phyloP scores from a whole-genome alignment of 1,140 invertebrate species.

The Drosophila leontia region DNA sequence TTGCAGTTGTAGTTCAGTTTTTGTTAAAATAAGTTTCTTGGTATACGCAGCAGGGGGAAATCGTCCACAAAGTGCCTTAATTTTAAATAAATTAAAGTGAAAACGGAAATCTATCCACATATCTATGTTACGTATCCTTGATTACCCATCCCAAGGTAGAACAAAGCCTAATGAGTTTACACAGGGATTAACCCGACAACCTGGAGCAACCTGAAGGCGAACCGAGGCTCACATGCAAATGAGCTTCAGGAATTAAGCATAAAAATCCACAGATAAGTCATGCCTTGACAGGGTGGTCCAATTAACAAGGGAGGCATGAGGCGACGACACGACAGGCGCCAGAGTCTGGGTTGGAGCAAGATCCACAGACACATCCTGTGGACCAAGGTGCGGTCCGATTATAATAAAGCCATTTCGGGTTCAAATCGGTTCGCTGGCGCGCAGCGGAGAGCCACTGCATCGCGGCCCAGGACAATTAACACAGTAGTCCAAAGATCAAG shows the following conservation, averaged over 20 bases:
- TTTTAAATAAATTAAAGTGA: not conserved
- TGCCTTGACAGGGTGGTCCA: slow-evolving; percentile 71
- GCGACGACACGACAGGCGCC: slow-evolving; percentile 52
- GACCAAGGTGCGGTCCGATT: slow-evolving; percentile 10
- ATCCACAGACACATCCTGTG: slow-evolving; percentile 52
- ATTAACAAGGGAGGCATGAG: slow-evolving; percentile 59
- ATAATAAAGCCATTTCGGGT: slow-evolving; percentile 82
- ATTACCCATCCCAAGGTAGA: slow-evolving; percentile 1
- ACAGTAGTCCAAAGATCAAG: slow-evolving; percentile 81
- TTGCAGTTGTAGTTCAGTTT: not conserved
- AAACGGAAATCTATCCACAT: not conserved
- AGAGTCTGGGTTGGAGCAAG: slow-evolving; percentile 15
- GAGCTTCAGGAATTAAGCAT: slow-evolving; percentile 48
- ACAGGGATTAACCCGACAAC: slow-evolving; percentile 70
- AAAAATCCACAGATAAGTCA: slow-evolving; percentile 54
- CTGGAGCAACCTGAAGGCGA: slow-evolving; percentile 1
- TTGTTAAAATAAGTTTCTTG: not conserved
- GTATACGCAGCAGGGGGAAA: not conserved
- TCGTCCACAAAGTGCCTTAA: not conserved
- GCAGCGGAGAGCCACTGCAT: slow-evolving; percentile 13
- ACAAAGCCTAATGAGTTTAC: slow-evolving; percentile 61
- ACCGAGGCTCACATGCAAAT: slow-evolving; percentile 59
- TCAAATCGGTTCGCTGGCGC: slow-evolving; percentile 70
- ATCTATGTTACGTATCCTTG: not conserved
- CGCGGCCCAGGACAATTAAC: slow-evolving; percentile 70